Percentiles rank a stretch among this genome's conserved stretches.
phyloP scores from a whole-genome alignment of 1,140 invertebrate genomes.

The Calycopis cecrops region DNA sequence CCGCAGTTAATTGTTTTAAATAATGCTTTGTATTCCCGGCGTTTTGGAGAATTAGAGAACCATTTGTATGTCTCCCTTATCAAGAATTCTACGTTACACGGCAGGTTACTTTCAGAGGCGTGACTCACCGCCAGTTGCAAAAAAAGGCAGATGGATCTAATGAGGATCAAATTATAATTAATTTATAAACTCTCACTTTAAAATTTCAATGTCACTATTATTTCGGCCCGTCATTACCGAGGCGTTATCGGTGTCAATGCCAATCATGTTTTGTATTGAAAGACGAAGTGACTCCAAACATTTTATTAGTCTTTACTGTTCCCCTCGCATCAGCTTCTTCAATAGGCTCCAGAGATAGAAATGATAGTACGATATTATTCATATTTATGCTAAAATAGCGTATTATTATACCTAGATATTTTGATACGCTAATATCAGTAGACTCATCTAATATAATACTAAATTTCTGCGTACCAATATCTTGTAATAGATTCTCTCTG shows the following conservation, averaged over 20 bases:
- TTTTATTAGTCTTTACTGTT: slow-evolving; percentile 12
- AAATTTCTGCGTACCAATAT: too few species aligned
- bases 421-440: too few species aligned
- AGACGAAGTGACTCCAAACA: slow-evolving; percentile 19
- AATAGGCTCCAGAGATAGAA: slow-evolving; percentile 17
- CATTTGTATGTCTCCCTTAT: slow-evolving; percentile 12
- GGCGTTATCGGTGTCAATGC: slow-evolving; percentile 29
- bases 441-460: too few species aligned
- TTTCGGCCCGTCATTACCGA: slow-evolving; percentile 26
- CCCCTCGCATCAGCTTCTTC: slow-evolving; percentile 13
- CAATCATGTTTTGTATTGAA: slow-evolving; percentile 22
- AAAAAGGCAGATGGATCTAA: slow-evolving; percentile 7
- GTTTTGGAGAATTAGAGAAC: slow-evolving; percentile 22
- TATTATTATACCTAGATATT: too few species aligned
- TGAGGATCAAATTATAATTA: slow-evolving; percentile 12
- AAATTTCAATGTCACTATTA: slow-evolving; percentile 25
- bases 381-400: too few species aligned
- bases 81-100: slow-evolving; percentile 11
- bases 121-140: slow-evolving; percentile 10
- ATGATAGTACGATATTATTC: slow-evolving; percentile 1
- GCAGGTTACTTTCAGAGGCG: slow-evolving; percentile 4
- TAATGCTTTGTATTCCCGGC: slow-evolving; percentile 21
- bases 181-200: slow-evolving; percentile 20
- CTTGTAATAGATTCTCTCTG: too few species aligned
- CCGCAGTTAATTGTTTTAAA: slow-evolving; percentile 26